These are phyloP conservation scores for Spilosoma lubricipeda DNA, from an alignment of 2,888 invertebrate species.

Conservation along the genomic window DNA sequence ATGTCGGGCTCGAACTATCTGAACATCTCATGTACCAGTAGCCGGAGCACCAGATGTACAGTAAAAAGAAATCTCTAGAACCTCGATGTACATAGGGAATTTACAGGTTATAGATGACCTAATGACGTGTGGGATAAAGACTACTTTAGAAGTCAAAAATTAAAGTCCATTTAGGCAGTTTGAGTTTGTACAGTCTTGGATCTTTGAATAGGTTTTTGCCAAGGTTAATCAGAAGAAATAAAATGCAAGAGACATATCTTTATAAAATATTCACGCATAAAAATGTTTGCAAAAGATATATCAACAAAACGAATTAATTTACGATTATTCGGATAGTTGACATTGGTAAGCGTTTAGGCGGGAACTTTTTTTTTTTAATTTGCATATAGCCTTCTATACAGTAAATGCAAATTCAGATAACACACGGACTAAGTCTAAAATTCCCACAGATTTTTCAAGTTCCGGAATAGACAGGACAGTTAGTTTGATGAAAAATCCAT, in stretches of 20 bases:
- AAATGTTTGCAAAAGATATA: neutral
- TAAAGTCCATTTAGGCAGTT: neutral
- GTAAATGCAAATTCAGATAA: constrained; percentile 1
- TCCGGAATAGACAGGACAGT: neutral
- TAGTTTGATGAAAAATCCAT: neutral
- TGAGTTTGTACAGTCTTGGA: neutral
- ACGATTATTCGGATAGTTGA: neutral
- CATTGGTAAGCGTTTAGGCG: neutral
- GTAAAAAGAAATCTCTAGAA: no score
- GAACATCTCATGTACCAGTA: no score
- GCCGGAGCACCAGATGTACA: no score
- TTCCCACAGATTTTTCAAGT: neutral
- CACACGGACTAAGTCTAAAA: neutral
- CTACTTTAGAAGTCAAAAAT: no score
- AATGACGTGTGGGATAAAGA: no score
- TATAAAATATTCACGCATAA: neutral
- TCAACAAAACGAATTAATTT: neutral
- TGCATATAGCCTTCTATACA: constrained; percentile 8
- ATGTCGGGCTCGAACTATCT: no score
- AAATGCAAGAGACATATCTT: neutral
- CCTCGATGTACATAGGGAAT: no score
- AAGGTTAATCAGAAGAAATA: neutral
- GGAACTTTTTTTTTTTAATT: neutral
- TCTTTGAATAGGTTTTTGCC: neutral
- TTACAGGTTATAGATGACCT: no score